Evolutionary conservation across 2,113 vertebrate species (phyloP), one percentile per base, ranked within the genome.

Genomic region (Perca flavescens): DNA sequence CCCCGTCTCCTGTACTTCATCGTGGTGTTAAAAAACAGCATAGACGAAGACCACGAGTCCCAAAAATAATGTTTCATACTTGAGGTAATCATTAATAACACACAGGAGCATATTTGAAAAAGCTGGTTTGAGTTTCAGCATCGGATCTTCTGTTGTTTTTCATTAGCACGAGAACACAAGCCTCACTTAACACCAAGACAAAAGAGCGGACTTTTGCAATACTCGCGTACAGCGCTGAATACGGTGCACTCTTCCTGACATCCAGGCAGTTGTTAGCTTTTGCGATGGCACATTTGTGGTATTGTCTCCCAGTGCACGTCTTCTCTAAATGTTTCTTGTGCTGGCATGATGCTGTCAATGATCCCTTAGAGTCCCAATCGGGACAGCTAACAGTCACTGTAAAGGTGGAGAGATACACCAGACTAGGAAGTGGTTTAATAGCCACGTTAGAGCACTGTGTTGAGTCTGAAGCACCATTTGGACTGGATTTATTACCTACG

Each of bases 211-310:
- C 46, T 74, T 74, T 46, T 56, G 25, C 19, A 17, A 17, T 36
- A 65, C 50, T 25, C 0, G 34, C 5, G 28, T 3, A 3, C n/a
- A 69, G 65, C 82, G 47, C 40, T 49, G 54, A 47, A 40, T 25
- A 3, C 60, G 11, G 65, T 22, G 53, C 58, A 5, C n/a, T 12
- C 57, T 79, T 43, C 49, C 69, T 40, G 56, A 74, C 65, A 12
- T 47, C 61, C 54, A 11, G 93, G 92, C 93, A 93, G 92, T 89
- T 83, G 25, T 60, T 79, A 93, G 93, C 90, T 91, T 87, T 80
- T 71, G 58, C 77, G 72, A 47, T 63, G 90, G 89, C 89, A 93
- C 88, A 57, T 83, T 56, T 65, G 78, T 70, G 76, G 65, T 77
- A 19, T 72, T 60, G 28, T 81, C 40, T 66, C 67, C 47, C 69